Base-by-base conservation (phyloP, 2,888 invertebrate genomes). In the Lycophotia porphyrea region DNA sequence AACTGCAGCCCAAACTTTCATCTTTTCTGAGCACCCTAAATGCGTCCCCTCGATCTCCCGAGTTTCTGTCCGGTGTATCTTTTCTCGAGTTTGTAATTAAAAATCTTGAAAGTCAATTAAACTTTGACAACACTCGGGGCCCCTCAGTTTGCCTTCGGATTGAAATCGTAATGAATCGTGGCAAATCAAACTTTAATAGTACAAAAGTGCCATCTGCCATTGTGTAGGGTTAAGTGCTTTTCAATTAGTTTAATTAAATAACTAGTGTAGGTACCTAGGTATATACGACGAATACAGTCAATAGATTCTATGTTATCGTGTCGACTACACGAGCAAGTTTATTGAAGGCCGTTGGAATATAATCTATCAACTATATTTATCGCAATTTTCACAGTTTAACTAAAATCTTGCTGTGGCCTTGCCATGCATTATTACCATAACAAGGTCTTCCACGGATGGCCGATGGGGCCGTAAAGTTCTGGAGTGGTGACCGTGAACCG, bases 91-190 rank as follows among this genome's bases (percentile, higher is more conserved):
- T 93, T 91, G 91, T 95, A 95, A 95, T 95, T 95, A 95, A 95
- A 95, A 95, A 95, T 95, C 93, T 93, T 91, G 92, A 93, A 95
- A 95, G 95, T 94, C 95, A 95, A 95, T 95, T 95, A 93, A 95
- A 95, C 91, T 95, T 94, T 86, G 87, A 74, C 88, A 84, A 79
- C 82, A 89, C 89, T 88, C 88, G 84, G 79, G 77, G 24, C 86
- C 78, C 85, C 83, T 79, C 87, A 85, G 89, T 89, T 88, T 88
- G 88, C 80, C 85, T 89, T 89, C 80, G 87, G 86, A 90, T 91
- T 91, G 91, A 91, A 89, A 91, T 92, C 91, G 90, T 92, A 93
- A 93, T 92, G 92, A 92, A 92, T 93, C 89, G 91, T 86, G 86
- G 89, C 91, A 92, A 92, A 92, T 93, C 91, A 91, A 93, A 93